Percentiles rank a stretch among this genome's conserved stretches.
These are phyloP conservation scores for Proteles cristata DNA, from an alignment of 2,113 vertebrate species.

Conservation along the genomic window DNA sequence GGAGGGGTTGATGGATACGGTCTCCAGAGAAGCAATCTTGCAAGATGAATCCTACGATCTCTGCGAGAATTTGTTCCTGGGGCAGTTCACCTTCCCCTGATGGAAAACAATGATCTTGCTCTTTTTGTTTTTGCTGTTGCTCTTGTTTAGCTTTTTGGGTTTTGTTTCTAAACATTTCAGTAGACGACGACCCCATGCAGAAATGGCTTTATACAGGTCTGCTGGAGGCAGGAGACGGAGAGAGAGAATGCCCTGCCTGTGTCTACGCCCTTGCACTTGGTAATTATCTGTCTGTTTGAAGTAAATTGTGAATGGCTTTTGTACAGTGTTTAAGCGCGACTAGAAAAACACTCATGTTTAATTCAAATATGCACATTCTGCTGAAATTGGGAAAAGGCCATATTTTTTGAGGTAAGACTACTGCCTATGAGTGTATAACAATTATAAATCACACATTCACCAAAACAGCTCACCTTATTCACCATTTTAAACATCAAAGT, in stretches of 20 bases:
- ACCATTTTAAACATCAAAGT: conserved; percentile 52
- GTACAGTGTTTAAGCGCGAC: not conserved
- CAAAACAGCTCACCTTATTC: conserved; percentile 55
- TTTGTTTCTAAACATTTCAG: not conserved
- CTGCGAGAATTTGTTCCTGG: not conserved
- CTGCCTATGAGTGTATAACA: conserved; percentile 37
- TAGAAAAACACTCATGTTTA: conserved; percentile 32
- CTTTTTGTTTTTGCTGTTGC: not conserved
- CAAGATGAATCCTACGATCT: not conserved
- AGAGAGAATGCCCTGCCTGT: not conserved
- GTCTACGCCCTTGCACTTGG: not conserved
- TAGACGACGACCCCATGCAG: not conserved
- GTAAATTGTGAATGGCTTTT: conserved; percentile 47
- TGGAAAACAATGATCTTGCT: not conserved
- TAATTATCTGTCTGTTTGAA: conserved; percentile 3
- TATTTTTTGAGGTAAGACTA: conserved; percentile 58
- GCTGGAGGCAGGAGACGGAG: not conserved
- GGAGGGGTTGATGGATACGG: not conserved
- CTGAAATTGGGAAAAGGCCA: conserved; percentile 35
- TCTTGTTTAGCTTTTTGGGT: not conserved
- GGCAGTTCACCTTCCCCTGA: conserved; percentile 8
- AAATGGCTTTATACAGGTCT: conserved; percentile 27
- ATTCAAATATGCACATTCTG: not conserved
- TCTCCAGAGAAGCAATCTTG: not conserved
- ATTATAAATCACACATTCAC: conserved; percentile 56